A percentile compares a stretch with the other conserved stretches of the same genome.
Conservation (phyloP, 2,113 vertebrate species). For the Actenoides hombroni region DNA sequence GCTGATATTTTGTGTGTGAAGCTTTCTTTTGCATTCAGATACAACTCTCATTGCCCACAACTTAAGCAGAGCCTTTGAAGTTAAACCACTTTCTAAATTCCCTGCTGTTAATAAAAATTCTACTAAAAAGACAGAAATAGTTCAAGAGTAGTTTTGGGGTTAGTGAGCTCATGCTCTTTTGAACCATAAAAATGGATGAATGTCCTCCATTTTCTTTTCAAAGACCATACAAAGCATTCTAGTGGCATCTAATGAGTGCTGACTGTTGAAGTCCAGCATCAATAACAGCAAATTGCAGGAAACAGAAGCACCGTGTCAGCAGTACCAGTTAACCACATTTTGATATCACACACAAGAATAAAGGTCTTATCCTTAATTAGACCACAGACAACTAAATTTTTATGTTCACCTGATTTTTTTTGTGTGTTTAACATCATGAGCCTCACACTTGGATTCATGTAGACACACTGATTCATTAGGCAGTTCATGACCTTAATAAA, state of each 20-base stretch:
- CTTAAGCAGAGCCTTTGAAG: not conserved
- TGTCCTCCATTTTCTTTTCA: not conserved
- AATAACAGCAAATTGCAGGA: constrained; percentile 36
- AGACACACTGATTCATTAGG: constrained; percentile 40
- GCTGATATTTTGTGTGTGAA: not conserved
- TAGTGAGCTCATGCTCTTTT: not conserved
- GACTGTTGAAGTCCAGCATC: constrained; percentile 1
- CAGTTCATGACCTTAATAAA: constrained; percentile 16
- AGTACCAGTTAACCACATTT: constrained; percentile 36
- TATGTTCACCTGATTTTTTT: not conserved
- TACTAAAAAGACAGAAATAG: not conserved
- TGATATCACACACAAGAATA: constrained; percentile 22
- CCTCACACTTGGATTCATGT: not conserved
- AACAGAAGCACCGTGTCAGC: constrained; percentile 37
- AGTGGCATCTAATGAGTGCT: constrained; percentile 20
- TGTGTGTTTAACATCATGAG: not conserved
- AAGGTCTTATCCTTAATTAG: not conserved
- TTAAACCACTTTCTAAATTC: not conserved
- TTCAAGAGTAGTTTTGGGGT: not conserved
- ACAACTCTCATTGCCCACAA: not conserved
- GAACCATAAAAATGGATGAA: not conserved
- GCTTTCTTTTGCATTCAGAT: not conserved
- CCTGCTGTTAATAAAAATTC: not conserved
- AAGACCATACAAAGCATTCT: constrained; percentile 2
- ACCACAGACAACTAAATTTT: not conserved